Percentiles rank a stretch among this genome's conserved stretches.
These are phyloP conservation scores for Dipodomys spectabilis DNA, from an alignment of 2,113 vertebrate species.

Conservation along the genomic window DNA sequence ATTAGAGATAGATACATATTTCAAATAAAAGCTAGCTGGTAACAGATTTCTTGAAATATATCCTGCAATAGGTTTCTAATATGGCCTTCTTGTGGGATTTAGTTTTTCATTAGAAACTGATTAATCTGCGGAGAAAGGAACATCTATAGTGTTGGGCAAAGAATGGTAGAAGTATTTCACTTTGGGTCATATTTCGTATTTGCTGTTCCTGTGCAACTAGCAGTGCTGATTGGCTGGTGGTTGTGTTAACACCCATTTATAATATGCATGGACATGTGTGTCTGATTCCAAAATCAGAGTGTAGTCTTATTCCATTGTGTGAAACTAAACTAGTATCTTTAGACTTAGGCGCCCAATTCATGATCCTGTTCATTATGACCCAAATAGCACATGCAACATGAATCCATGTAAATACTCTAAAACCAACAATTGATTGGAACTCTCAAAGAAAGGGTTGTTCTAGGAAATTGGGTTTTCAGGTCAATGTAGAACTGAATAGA, in stretches of 20 bases:
- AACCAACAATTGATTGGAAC: constrained; percentile 27
- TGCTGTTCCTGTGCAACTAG: background rate
- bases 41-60: constrained; percentile 68
- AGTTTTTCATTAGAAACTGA: constrained; percentile 46
- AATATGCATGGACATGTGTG: background rate
- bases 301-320: constrained; percentile 19
- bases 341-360: background rate
- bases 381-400: background rate
- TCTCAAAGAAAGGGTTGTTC: constrained; percentile 15
- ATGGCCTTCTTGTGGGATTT: constrained; percentile 55
- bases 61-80: constrained; percentile 65
- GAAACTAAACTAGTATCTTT: background rate
- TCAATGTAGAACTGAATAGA: background rate
- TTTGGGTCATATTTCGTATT: background rate
- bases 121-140: constrained; percentile 44
- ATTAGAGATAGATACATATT: constrained; percentile 73
- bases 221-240: background rate
- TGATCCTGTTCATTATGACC: background rate
- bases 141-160: background rate
- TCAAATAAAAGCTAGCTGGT: constrained; percentile 78
- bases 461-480: constrained; percentile 40
- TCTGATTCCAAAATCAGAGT: constrained; percentile 29
- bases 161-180: background rate
- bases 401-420: background rate
- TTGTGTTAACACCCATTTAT: background rate